Conservation (phyloP, 64 coral and sea anemone species). For the Anthopleura sola region DNA sequence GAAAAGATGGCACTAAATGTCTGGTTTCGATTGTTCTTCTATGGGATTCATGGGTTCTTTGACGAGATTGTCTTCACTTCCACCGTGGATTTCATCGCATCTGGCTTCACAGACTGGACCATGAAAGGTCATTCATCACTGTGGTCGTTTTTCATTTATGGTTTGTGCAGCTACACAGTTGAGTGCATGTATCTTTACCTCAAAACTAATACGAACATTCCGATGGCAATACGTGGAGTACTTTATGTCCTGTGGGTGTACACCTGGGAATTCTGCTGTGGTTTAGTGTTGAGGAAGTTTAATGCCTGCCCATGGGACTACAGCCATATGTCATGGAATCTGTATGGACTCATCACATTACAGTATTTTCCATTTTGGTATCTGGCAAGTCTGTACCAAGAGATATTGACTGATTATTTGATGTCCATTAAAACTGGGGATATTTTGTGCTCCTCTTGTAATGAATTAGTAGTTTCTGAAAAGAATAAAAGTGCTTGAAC, state of each 20-base stretch:
- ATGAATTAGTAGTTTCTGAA: background rate
- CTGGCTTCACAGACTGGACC: conserved; percentile 37
- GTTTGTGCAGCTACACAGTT: conserved; percentile 34
- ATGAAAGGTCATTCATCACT: conserved; percentile 46
- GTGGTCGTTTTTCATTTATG: conserved; percentile 49
- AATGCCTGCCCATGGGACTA: conserved; percentile 49
- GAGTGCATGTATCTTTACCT: conserved; percentile 20
- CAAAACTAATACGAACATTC: conserved; percentile 17
- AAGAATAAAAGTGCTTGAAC: background rate
- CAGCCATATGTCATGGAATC: conserved; percentile 23
- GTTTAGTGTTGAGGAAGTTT: conserved; percentile 15
- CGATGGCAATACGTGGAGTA: conserved; percentile 20
- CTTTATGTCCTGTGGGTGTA: conserved; percentile 40
- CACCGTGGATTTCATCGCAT: conserved; percentile 28
- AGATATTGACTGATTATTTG: conserved; percentile 33
- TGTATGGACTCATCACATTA: conserved; percentile 38
- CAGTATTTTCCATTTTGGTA: conserved; percentile 59
- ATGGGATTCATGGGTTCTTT: conserved; percentile 46
- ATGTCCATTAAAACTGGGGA: conserved; percentile 10
- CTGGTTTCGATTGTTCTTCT: conserved; percentile 36
- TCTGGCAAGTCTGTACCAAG: conserved; percentile 33
- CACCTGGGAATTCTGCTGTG: conserved; percentile 34
- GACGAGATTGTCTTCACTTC: conserved; percentile 54
- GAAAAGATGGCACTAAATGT: conserved; percentile 7
- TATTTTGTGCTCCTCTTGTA: conserved; percentile 1